A percentile compares a stretch with the other conserved stretches of the same genome.
These are phyloP conservation scores for Malurus splendens DNA, from an alignment of 2,797 vertebrate species.

Conservation along the genomic window DNA sequence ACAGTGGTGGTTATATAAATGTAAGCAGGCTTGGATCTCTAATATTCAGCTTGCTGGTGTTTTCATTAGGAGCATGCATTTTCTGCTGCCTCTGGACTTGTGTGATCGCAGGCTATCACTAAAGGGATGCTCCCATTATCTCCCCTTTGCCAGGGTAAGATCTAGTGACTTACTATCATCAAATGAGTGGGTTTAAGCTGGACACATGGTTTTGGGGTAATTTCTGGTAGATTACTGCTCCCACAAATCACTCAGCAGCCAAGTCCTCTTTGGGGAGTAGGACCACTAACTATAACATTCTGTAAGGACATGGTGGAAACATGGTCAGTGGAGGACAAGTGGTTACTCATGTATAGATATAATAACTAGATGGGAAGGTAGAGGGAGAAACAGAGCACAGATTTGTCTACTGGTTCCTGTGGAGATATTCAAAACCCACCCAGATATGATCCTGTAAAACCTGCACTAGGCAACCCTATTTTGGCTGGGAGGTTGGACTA, in stretches of 20 bases:
- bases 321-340: background rate
- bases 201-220: background rate
- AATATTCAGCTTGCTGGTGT: background rate
- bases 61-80: background rate
- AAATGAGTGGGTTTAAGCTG: background rate
- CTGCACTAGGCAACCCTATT: background rate
- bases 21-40: background rate
- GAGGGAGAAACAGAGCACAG: background rate
- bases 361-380: background rate
- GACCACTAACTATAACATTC: background rate
- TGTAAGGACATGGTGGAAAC: background rate
- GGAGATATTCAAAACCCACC: background rate
- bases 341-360: background rate
- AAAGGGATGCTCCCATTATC: background rate
- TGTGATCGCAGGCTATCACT: accelerated
- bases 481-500: background rate
- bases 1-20: background rate
- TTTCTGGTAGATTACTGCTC: background rate
- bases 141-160: background rate
- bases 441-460: background rate
- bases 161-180: background rate
- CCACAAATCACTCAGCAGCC: background rate
- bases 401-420: background rate
- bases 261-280: background rate
- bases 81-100: background rate